A percentile compares a stretch with the other conserved stretches of the same genome.
Conservation (phyloP, 2,113 vertebrate genomes). For the Aplodontia rufa region DNA sequence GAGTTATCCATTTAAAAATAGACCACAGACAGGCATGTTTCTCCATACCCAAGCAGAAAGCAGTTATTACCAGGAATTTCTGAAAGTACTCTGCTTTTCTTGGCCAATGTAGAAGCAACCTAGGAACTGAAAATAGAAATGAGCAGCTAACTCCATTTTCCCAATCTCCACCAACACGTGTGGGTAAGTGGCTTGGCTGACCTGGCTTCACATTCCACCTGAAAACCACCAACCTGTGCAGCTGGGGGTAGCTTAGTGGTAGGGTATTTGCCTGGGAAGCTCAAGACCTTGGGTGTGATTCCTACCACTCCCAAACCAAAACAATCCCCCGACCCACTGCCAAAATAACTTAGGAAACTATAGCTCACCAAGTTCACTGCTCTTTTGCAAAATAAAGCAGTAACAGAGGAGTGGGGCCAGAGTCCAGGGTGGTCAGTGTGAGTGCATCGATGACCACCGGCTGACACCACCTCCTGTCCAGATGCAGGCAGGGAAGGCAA, state of each 20-base stretch:
- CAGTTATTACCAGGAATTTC: conserved; percentile 75
- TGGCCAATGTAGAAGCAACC: conserved; percentile 71
- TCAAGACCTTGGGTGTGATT: not conserved
- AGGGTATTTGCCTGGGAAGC: not conserved
- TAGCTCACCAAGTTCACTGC: not conserved
- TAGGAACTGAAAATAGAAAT: conserved; percentile 68
- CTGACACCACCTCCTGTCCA: not conserved
- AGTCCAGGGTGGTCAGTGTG: not conserved
- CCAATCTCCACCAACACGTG: not conserved
- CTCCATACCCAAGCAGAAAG: conserved; percentile 69
- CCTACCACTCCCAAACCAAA: not conserved
- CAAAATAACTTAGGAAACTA: too few species aligned
- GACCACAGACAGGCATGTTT: conserved; percentile 71
- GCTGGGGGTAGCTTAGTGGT: not conserved
- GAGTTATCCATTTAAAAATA: conserved; percentile 79
- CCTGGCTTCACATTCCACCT: not conserved
- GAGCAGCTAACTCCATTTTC: conserved; percentile 53
- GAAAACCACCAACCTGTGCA: not conserved
- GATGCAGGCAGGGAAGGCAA: not conserved
- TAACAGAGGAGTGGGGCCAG: not conserved
- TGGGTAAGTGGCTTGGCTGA: conserved; percentile 1
- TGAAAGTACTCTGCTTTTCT: conserved; percentile 72
- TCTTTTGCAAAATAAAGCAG: not conserved
- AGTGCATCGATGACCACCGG: not conserved
- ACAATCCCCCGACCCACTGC: too few species aligned